Conservation (phyloP, 2,888 invertebrate genomes). For the Parasteatoda lunata region DNA sequence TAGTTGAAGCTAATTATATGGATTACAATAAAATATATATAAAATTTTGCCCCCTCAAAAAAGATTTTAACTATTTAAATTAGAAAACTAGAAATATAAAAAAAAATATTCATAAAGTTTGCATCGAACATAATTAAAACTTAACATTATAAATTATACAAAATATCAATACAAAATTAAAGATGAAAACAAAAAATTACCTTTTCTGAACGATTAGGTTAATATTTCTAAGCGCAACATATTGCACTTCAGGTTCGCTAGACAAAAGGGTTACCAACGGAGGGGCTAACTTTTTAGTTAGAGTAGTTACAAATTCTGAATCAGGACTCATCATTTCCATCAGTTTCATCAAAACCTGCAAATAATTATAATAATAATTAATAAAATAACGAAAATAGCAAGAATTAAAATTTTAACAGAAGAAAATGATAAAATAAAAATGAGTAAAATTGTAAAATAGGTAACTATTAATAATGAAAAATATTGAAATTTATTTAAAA, state of each 20-base stretch:
- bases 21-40: too few relatives aligned
- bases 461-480: neutral
- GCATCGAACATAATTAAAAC: too few relatives aligned
- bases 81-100: too few relatives aligned
- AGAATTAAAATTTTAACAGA: neutral
- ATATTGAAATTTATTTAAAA: neutral
- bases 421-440: neutral
- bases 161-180: too few relatives aligned
- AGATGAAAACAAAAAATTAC: conserved; percentile 65
- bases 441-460: neutral
- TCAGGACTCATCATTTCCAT: conserved; percentile 97
- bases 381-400: neutral
- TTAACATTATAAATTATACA: too few relatives aligned
- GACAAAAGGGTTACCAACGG: conserved; percentile 97
- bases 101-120: too few relatives aligned
- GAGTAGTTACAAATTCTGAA: conserved; percentile 92
- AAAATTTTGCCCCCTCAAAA: too few relatives aligned
- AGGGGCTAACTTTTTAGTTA: conserved; percentile 98
- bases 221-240: conserved; percentile 97
- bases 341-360: conserved; percentile 90
- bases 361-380: neutral
- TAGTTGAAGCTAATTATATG: too few relatives aligned
- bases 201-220: conserved; percentile 98
- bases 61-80: too few relatives aligned
- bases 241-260: conserved; percentile 99